These are phyloP conservation scores for Eremobia ochroleuca DNA, from an alignment of 2,888 invertebrate genomes.

Conservation along the genomic window DNA sequence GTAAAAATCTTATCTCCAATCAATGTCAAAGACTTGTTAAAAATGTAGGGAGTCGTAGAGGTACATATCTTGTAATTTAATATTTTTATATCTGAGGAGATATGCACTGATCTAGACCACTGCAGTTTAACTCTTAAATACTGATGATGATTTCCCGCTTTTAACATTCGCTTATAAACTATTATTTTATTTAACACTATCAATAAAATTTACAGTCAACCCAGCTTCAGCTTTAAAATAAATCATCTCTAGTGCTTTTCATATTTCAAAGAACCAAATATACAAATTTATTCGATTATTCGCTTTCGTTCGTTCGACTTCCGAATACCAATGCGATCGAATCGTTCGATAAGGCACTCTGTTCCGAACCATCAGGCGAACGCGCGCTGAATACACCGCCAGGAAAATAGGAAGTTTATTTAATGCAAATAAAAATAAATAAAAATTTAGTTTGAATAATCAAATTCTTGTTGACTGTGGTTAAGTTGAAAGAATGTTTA, in stretches of 20 bases:
- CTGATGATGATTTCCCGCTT: too few species aligned
- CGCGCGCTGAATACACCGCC: constrained; percentile 62
- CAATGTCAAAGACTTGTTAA: too few species aligned
- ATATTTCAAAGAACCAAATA: constrained; percentile 59
- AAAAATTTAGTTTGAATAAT: neutral
- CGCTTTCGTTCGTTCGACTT: constrained; percentile 45
- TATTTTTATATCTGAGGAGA: too few species aligned
- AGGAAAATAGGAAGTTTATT: constrained; percentile 22
- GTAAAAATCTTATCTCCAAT: too few species aligned
- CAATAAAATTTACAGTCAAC: constrained; percentile 10
- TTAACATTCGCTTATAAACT: neutral
- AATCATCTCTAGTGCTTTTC: constrained; percentile 47
- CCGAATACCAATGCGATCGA: constrained; percentile 65
- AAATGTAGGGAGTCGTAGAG: too few species aligned
- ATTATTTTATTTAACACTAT: constrained; percentile 16
- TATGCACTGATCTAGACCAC: too few species aligned
- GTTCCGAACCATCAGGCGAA: constrained; percentile 49
- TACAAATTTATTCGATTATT: constrained; percentile 67
- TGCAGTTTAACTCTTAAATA: too few species aligned
- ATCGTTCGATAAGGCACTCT: constrained; percentile 61
- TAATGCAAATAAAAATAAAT: constrained; percentile 13
- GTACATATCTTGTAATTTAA: too few species aligned
- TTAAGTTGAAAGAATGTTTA: neutral
- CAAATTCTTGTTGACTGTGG: constrained; percentile 3
- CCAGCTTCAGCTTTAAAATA: constrained; percentile 28